phyloP scores from a whole-genome alignment of 2,797 vertebrate genomes.

The Carcharodon carcharias region DNA sequence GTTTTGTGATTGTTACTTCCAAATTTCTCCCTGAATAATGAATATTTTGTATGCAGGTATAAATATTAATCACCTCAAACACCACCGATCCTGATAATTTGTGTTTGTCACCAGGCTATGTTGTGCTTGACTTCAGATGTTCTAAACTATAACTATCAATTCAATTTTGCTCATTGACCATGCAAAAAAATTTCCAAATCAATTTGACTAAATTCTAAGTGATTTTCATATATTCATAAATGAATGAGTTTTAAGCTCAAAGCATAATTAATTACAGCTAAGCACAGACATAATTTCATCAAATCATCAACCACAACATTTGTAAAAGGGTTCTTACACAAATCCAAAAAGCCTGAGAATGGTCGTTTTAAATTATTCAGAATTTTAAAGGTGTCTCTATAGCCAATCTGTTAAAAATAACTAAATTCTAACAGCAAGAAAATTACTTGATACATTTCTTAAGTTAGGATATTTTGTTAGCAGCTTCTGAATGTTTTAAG shows the following conservation, averaged over 20 bases:
- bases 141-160: slow-evolving; percentile 17
- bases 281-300: not conserved
- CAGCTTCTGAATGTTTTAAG: not conserved
- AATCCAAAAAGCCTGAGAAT: not conserved
- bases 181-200: not conserved
- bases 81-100: slow-evolving; percentile 22
- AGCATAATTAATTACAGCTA: not conserved
- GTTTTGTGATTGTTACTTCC: not conserved
- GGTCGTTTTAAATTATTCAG: not conserved
- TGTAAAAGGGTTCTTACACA: not conserved
- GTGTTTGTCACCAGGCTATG: not conserved
- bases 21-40: not conserved
- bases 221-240: not conserved
- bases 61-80: slow-evolving; percentile 27
- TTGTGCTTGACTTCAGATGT: slow-evolving; percentile 21
- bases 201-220: not conserved
- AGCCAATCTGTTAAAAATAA: not conserved
- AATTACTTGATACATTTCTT: not conserved
- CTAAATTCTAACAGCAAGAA: not conserved
- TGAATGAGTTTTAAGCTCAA: not conserved
- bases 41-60: slow-evolving; percentile 9
- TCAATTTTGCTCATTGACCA: slow-evolving; percentile 25
- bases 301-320: not conserved
- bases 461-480: not conserved
- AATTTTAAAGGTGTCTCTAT: not conserved